Evolutionary conservation across 2,113 vertebrate species (phyloP).

Genomic region (Mustelus asterias): DNA sequence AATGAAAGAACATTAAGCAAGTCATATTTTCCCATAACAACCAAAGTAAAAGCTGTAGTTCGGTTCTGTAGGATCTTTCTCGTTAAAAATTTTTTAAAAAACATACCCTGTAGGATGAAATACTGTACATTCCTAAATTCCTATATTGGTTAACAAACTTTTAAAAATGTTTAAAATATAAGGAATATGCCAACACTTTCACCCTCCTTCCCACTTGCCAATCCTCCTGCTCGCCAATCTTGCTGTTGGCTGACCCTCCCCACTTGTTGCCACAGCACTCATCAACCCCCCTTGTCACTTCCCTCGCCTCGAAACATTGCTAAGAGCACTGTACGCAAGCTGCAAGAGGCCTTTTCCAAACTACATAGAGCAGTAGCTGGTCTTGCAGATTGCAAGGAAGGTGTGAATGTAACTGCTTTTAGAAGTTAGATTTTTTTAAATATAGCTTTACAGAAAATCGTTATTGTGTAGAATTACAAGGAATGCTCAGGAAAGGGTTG

Average conservation of each 20-base stretch:
- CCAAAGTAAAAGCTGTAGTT: no score
- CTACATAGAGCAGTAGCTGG: not conserved
- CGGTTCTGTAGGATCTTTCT: no score
- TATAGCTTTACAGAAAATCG: not conserved
- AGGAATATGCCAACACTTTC: no score
- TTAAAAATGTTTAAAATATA: no score
- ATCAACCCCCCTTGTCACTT: not conserved
- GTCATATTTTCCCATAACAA: no score
- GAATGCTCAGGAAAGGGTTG: not conserved
- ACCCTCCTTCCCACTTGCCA: not conserved
- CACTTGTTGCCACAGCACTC: no score
- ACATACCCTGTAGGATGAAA: no score
- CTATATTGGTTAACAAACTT: no score
- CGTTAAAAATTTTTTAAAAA: no score
- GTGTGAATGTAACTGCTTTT: no score
- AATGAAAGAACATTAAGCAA: no score
- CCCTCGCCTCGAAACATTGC: not conserved
- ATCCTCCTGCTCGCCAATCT: not conserved
- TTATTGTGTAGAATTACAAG: not conserved
- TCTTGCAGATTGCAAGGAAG: not conserved
- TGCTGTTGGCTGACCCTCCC: not conserved
- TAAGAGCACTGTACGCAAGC: not conserved
- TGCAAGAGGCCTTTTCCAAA: not conserved
- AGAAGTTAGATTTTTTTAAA: not conserved
- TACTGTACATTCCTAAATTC: no score